Evolutionary conservation across 2,888 invertebrate species (phyloP), one percentile per base, ranked within the genome.

Genomic region (Stegophylla sp.): DNA sequence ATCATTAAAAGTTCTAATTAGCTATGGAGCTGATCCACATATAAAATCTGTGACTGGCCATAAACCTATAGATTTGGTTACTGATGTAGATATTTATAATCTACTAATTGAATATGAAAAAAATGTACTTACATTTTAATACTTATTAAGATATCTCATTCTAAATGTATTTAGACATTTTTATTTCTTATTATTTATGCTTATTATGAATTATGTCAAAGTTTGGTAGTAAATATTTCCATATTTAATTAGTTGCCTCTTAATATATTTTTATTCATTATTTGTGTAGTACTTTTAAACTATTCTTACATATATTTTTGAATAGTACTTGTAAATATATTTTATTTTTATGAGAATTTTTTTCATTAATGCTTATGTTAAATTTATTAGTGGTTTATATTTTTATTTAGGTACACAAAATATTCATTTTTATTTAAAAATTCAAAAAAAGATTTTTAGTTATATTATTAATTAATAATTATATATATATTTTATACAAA

Each of bases 21-120:
- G 92, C 82, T 89, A 89, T 84, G 94, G 94, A 83, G 92, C 92
- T 3, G 90, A 93, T 88, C 93, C 93, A 10, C 89, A 90, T 17
- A 86, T 90, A 82, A 91, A 92, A 85, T 95, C 94, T 87, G 93
- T 93, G 85, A 90, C 91, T 76, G 95, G 95, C 0, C 91, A 94
- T 84, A 89, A 89, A 83, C 91, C 95, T 15, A 86, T 91, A 61
- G 91, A 92, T 85, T 95, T 95, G 88, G 91, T 92, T 7, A 89
- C 89, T 83, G 91, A 91, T 69, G 87, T 88, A 0, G 89, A 90
- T 56, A 88, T 92, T 53, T 90, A 91, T 84, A 88, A 90, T n/a
- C 86, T 92, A 82, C 87, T 95, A 71, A 0, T 28, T 17, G 61
- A 79, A 2, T 79, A 79, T 61, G 79, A 79, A 63, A 48, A 61